These are phyloP conservation scores for Natator depressus DNA, from an alignment of 2,113 vertebrate genomes.

Conservation along the genomic window DNA sequence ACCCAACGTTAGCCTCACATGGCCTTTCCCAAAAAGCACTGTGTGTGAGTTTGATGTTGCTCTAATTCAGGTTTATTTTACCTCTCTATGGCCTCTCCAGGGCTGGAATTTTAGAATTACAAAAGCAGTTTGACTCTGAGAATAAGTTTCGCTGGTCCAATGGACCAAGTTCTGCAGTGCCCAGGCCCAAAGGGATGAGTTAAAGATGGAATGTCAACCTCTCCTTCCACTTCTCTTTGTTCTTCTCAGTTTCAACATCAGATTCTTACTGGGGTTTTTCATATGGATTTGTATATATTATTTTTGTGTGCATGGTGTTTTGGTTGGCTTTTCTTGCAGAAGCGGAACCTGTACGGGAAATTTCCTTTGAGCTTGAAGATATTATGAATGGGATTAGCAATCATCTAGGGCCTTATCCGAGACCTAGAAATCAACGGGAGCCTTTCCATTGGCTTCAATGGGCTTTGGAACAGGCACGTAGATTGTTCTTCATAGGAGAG, in stretches of 20 bases:
- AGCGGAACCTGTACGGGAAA: not conserved
- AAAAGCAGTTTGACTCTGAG: not conserved
- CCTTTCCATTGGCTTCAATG: slow-evolving; percentile 40
- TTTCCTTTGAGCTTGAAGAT: slow-evolving; percentile 47
- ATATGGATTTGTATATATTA: not conserved
- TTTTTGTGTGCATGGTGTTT: not conserved
- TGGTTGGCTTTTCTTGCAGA: not conserved
- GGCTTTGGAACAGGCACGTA: not conserved
- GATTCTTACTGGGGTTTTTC: not conserved
- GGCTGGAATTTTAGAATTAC: not conserved
- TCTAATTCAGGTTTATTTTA: not conserved
- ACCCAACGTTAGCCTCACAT: not conserved
- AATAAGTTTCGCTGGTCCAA: not conserved
- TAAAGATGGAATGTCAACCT: not conserved
- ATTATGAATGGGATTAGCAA: not conserved
- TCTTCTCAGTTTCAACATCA: not conserved
- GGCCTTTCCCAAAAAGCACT: not conserved
- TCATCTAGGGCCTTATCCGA: slow-evolving; percentile 17
- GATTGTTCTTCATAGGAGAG: slow-evolving; percentile 51
- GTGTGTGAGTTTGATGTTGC: too few relatives aligned
- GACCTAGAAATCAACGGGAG: slow-evolving; percentile 30
- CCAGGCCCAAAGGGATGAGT: not conserved
- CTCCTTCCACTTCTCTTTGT: not conserved
- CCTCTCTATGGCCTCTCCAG: not conserved
- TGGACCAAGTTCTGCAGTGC: not conserved